phyloP scores from a whole-genome alignment of 2,113 vertebrate genomes.

The Zapus hudsonius region DNA sequence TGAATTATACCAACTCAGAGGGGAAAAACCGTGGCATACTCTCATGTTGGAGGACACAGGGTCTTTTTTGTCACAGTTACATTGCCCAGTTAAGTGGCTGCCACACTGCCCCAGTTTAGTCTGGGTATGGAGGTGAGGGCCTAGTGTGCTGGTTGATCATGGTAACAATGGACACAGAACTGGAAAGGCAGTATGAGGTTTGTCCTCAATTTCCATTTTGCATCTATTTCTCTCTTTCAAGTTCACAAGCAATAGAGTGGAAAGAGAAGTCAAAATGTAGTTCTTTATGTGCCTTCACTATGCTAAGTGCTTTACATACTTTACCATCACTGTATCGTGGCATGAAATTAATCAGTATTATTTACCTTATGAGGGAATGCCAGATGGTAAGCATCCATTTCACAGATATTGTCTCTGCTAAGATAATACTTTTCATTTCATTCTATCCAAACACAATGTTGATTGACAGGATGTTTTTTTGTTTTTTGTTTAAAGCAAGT shows the following conservation, averaged over 20 bases:
- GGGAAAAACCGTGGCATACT: background rate
- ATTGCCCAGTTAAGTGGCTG: background rate
- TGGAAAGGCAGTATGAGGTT: slow-evolving; percentile 42
- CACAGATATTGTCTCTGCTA: background rate
- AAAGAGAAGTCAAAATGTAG: background rate
- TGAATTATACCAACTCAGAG: background rate
- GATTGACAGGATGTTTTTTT: background rate
- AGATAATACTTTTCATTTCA: slow-evolving; percentile 36
- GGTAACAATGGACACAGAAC: background rate
- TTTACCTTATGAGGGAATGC: background rate
- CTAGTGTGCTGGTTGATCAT: background rate
- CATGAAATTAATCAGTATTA: background rate
- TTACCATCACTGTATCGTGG: background rate
- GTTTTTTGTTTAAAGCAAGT: too few species aligned
- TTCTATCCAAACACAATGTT: background rate
- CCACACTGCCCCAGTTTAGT: background rate
- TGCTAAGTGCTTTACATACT: background rate
- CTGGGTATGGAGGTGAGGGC: slow-evolving; percentile 9
- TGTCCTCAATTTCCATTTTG: slow-evolving; percentile 43
- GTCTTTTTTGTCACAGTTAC: background rate
- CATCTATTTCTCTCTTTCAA: slow-evolving; percentile 5
- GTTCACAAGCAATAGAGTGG: slow-evolving; percentile 26
- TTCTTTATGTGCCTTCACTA: background rate
- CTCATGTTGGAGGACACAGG: background rate
- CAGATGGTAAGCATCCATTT: slow-evolving; percentile 21